A percentile compares a stretch with the other conserved stretches of the same genome.
Evolutionary conservation across 2,797 vertebrate species (phyloP).

Genomic region (Leucoraja ocellata): DNA sequence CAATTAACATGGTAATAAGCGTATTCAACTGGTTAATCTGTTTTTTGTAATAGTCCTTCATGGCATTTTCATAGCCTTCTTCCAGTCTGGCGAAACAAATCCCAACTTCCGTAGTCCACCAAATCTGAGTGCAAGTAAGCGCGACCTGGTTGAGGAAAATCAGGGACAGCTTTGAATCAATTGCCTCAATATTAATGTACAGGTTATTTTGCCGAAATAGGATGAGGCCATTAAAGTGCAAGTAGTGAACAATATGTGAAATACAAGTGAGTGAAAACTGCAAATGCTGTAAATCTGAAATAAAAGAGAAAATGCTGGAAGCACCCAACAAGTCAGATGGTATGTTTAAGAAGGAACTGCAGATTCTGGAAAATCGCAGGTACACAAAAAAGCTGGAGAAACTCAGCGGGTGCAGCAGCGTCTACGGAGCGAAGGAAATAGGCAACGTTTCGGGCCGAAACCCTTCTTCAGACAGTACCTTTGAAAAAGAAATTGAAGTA

Average conservation of each 20-base stretch:
- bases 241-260: neutral
- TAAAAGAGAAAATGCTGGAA: no score
- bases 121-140: slow-evolving; percentile 86
- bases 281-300: no score
- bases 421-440: no score
- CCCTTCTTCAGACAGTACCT: no score
- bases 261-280: no score
- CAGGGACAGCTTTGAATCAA: neutral
- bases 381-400: no score
- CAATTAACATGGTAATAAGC: slow-evolving; percentile 82
- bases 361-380: no score
- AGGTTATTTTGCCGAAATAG: neutral
- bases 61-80: slow-evolving; percentile 79
- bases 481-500: no score
- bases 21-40: slow-evolving; percentile 81
- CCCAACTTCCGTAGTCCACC: slow-evolving; percentile 86
- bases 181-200: neutral
- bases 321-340: no score
- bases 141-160: slow-evolving; percentile 65
- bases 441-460: no score
- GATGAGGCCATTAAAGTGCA: neutral
- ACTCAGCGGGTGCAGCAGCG: no score
- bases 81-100: slow-evolving; percentile 81
- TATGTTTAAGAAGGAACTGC: no score
- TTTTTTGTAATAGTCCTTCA: slow-evolving; percentile 90